Base-by-base conservation (phyloP, 2,888 invertebrate species). In the Archaeoteleia sp. region DNA sequence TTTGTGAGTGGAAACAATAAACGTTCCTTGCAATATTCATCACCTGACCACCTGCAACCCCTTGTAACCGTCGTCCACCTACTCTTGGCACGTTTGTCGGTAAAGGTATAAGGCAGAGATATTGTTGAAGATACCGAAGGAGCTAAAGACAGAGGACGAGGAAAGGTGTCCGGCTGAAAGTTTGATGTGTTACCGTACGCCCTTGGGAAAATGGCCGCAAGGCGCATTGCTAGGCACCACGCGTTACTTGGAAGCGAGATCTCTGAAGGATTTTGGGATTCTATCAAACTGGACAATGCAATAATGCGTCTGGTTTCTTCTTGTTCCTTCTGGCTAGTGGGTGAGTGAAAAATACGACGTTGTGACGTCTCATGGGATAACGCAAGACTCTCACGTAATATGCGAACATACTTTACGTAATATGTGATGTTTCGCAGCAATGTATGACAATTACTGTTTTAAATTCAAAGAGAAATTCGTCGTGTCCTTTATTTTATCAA, bases 231-330 rank as follows among this genome's bases (percentile, higher is more conserved):
- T 79, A 82, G 81, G 82, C 82, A 76, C 76, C 78, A 74, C 78
- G 76, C 78, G 80, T 81, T 74, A 65, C 71, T 70, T 76, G 69
- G 67, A 75, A 75, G 68, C 42, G 71, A 74, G 75, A 78, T 76
- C 80, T 72, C 68, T 81, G 78, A 84, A 84, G 84, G 84, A 85
- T 85, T 85, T 84, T 77, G 74, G 82, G 84, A 84, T 85, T 84
- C 84, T 83, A 84, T 85, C 84, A 84, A 83, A 84, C 83, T 78
- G 84, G 83, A 84, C 84, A 84, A 84, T 84, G 83, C 81, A 84
- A 84, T 84, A 84, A 82, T 80, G 78, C 73, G 78, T 75, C 72
- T 53, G 54, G 34, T 66, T 65, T 69, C 75, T 58, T 65, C 62
- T 65, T 60, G 45, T 70, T 70, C 58, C 54, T 27, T 34, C 53